A percentile compares a stretch with the other conserved stretches of the same genome.
phyloP scores from a whole-genome alignment of 2,797 vertebrate genomes.

The Gymnoscopelus microlampas region DNA sequence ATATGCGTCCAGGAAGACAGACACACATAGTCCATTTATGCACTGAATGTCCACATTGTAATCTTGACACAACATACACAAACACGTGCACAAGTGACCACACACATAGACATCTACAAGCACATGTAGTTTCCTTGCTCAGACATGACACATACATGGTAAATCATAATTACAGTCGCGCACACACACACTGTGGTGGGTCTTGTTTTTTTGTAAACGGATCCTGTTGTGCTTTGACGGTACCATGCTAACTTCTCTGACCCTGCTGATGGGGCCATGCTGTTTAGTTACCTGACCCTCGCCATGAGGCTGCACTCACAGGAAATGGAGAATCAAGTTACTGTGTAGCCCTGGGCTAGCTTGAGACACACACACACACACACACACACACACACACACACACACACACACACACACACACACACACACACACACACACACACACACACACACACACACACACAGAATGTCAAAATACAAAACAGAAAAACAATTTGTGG shows the following conservation, averaged over 20 bases:
- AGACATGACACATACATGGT: neutral
- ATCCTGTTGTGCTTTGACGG: constrained; percentile 50
- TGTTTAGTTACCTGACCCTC: constrained; percentile 70
- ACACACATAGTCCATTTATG: constrained; percentile 42
- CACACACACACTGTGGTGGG: constrained; percentile 34
- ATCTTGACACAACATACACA: constrained; percentile 22
- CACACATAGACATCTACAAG: neutral
- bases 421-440: neutral
- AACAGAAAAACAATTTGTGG: neutral
- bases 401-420: neutral
- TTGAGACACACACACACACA: neutral
- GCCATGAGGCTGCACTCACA: constrained; percentile 34
- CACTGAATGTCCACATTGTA: constrained; percentile 54
- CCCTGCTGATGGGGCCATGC: constrained; percentile 36
- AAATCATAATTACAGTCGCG: neutral
- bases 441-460: neutral
- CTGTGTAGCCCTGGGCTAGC: neutral
- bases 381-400: constrained; percentile 1
- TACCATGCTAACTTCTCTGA: constrained; percentile 34
- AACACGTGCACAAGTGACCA: constrained; percentile 13
- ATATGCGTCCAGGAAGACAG: constrained; percentile 22
- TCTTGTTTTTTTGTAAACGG: constrained; percentile 59
- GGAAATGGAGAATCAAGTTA: neutral
- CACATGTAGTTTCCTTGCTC: neutral
- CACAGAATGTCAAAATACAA: neutral